Evolutionary conservation across 2,113 vertebrate genomes (phyloP).

Genomic region (Motacilla alba): DNA sequence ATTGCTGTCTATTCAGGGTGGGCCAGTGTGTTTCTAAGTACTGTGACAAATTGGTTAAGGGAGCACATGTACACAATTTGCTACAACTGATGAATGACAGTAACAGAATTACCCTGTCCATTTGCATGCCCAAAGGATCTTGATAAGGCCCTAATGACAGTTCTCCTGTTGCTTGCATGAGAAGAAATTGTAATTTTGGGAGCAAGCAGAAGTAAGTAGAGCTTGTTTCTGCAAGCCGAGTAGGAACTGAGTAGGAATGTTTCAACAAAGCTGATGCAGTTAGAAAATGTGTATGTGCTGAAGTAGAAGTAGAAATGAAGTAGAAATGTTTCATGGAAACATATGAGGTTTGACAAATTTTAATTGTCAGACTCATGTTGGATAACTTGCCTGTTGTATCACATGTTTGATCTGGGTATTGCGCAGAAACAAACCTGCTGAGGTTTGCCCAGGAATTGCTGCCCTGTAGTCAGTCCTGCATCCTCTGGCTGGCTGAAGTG

Average conservation of each 20-base stretch:
- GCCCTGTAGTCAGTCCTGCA: background rate
- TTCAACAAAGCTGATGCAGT: background rate
- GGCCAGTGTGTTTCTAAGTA: background rate
- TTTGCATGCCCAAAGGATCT: background rate
- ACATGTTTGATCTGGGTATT: fast-evolving
- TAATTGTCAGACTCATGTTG: background rate
- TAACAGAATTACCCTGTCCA: background rate
- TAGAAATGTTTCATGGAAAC: background rate
- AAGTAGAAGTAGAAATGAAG: background rate
- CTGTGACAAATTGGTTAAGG: background rate
- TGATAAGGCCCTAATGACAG: background rate
- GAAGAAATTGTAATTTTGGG: background rate
- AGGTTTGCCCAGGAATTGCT: background rate
- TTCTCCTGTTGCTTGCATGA: background rate
- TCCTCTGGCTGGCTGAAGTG: background rate
- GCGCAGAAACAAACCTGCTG: background rate
- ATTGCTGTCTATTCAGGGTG: background rate
- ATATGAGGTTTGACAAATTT: background rate
- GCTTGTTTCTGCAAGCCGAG: background rate
- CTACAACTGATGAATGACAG: background rate
- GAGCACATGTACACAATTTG: fast-evolving
- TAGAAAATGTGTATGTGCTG: background rate
- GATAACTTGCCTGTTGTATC: background rate
- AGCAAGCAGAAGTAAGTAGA: background rate
- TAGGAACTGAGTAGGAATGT: background rate